Evolutionary conservation across 2,113 vertebrate genomes (phyloP), one percentile per base, ranked within the genome.

Genomic region (Cyanoramphus novaezelandiae): DNA sequence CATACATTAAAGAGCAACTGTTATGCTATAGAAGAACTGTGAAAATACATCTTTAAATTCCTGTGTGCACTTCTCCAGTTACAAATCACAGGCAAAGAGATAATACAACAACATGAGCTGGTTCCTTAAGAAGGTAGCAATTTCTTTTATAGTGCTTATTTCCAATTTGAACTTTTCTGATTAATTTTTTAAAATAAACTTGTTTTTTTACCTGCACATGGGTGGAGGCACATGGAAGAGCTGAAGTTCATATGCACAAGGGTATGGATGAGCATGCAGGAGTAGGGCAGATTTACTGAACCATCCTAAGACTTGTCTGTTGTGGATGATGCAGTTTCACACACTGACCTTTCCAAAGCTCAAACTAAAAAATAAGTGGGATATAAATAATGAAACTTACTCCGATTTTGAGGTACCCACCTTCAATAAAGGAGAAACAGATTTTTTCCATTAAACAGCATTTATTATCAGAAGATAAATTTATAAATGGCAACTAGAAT

Each of bases 51-150:
- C 95, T 72, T 79, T 75, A 52, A 35, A 88, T 89, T 78, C 83
- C 70, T 93, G 91, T 96, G 95, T 97, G 96, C 91, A 94, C 84
- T 97, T 93, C 92, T 97, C 84, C 95, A 91, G 83, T 94, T 97
- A 97, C 11, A 78, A 97, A 98, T 92, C 92, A 97, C 95, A 97
- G 94, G 91, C 96, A 98, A 97, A 98, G 95, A 87, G 88, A 92
- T 95, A 85, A 94, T 81, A 95, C 74, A 97, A 25, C 59, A 95
- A 92, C 46, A 97, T 11, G 39, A 96, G 96, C 95, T 96, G 94
- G 77, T 95, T 97, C 94, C 95, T 96, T 94, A 97, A 76, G 82
- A 96, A 94, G 88, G 92, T 85, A 97, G 43, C 64, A 95, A 88
- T 90, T 97, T 88, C 86, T 80, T 29, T 89, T 93, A 95, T 43